Evolutionary conservation across 2,113 vertebrate species (phyloP), one percentile per base, ranked within the genome.

Genomic region (Myrmophylax atrothorax): DNA sequence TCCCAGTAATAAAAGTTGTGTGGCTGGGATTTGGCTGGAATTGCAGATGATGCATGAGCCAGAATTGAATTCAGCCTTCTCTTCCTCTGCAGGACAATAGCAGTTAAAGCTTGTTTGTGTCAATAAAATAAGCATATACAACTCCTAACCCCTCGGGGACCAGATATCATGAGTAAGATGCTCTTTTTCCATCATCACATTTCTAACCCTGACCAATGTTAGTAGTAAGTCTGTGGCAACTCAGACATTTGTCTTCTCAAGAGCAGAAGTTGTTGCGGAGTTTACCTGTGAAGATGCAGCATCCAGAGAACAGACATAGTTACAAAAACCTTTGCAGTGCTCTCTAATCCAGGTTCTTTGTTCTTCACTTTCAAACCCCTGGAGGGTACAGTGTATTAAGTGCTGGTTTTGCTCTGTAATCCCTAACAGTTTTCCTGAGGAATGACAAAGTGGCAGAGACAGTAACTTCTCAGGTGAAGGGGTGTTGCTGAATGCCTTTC

Each of bases 1-100:
- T 96, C 92, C 90, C 76, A 89, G 92, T 93, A 92, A 95, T 97
- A 96, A 87, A 96, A 93, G 49, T 84, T 94, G 85, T 90, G 76
- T 90, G 84, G 83, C 90, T 96, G 92, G 80, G 93, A 90, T 84
- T 96, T 97, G 94, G 92, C 96, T 96, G 25, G 73, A 80, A 17
- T 33, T 88, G 79, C 76, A 86, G 88, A 90, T 93, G 82, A 89
- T 93, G 52, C 84, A 68, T 81, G 90, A 94, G 96, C 90, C 90
- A 96, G 83, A 90, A 82, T 35, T 90, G 76, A 92, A 91, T 84
- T 94, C 93, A 96, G 90, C 76, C 83, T 89, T 91, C 60, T 89
- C 66, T 96, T 96, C 90, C 73, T 92, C 62, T 94, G 64, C 42
- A 79, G 90, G 86, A 96, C 94, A 96, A 96, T 95, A 75, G 96